Percentiles rank a stretch among this genome's conserved stretches.
phyloP scores from a whole-genome alignment of 2,113 vertebrate species.

The Rhabdornis inornatus region DNA sequence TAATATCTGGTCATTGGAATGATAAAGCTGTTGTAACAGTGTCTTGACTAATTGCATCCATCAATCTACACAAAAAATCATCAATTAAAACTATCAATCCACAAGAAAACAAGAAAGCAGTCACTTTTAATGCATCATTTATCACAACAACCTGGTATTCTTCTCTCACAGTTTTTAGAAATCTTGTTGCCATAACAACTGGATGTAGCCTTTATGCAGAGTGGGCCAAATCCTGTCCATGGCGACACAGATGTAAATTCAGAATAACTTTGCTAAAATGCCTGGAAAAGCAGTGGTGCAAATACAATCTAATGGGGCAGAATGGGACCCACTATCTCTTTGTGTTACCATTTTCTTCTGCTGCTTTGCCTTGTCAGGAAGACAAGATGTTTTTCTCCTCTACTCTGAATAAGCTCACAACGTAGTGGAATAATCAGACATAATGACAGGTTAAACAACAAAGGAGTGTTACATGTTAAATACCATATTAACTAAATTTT shows the following conservation, averaged over 20 bases:
- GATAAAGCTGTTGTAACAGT: neutral
- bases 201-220: conserved; percentile 30
- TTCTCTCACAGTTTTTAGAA: conserved; percentile 64
- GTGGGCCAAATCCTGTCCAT: conserved; percentile 41
- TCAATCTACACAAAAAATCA: neutral
- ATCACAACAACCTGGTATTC: conserved; percentile 64
- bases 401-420: conserved; percentile 56
- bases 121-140: conserved; percentile 62
- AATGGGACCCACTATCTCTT: neutral
- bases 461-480: conserved; percentile 41
- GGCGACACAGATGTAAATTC: conserved; percentile 8
- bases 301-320: neutral
- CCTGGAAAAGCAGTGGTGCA: neutral
- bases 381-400: conserved; percentile 55
- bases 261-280: conserved; percentile 26
- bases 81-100: conserved; percentile 53
- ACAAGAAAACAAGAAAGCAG: conserved; percentile 43
- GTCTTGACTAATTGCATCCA: neutral
- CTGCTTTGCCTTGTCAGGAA: neutral
- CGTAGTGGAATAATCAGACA: conserved; percentile 46
- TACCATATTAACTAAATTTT: conserved; percentile 41
- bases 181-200: conserved; percentile 68
- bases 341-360: neutral
- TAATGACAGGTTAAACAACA: conserved; percentile 56
- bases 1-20: neutral